These are phyloP conservation scores for Leptoteleia sp. DNA, from an alignment of 1,140 invertebrate species.

Conservation along the genomic window DNA sequence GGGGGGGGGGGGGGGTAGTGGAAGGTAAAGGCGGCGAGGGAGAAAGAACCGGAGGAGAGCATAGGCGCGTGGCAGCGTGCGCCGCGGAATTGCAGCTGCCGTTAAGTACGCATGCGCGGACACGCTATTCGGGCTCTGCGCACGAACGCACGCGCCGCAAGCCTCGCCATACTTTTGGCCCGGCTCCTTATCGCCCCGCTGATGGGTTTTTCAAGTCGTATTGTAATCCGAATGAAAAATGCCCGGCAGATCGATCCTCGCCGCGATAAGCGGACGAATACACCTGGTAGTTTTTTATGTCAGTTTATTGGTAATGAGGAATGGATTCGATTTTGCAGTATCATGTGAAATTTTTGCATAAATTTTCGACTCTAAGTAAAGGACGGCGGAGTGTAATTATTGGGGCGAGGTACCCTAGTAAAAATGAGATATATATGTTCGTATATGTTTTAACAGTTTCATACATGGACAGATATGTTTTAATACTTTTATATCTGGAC, in stretches of 20 bases:
- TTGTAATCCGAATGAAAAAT: constrained; percentile 56
- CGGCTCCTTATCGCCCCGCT: constrained; percentile 48
- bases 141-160: constrained; percentile 59
- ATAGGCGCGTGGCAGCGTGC: constrained; percentile 76
- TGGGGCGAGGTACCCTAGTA: too few species aligned
- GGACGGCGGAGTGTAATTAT: too few species aligned
- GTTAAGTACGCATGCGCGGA: constrained; percentile 40
- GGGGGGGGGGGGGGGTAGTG: constrained; percentile 21
- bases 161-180: constrained; percentile 32
- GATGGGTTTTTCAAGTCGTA: constrained; percentile 50
- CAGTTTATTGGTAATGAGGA: constrained; percentile 26
- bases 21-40: constrained; percentile 8
- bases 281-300: constrained; percentile 30
- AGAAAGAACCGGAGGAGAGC: too few species aligned
- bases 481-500: too few species aligned
- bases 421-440: too few species aligned
- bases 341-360: constrained; percentile 14
- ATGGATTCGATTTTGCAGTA: not conserved
- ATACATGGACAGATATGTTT: too few species aligned
- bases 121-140: constrained; percentile 25
- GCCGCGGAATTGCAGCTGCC: constrained; percentile 75
- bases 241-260: constrained; percentile 16
- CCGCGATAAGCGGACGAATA: constrained; percentile 37
- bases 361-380: too few species aligned
- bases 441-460: too few species aligned